A percentile compares a stretch with the other conserved stretches of the same genome.
Conservation (phyloP, 2,888 invertebrate genomes). For the Pheosia gnoma region DNA sequence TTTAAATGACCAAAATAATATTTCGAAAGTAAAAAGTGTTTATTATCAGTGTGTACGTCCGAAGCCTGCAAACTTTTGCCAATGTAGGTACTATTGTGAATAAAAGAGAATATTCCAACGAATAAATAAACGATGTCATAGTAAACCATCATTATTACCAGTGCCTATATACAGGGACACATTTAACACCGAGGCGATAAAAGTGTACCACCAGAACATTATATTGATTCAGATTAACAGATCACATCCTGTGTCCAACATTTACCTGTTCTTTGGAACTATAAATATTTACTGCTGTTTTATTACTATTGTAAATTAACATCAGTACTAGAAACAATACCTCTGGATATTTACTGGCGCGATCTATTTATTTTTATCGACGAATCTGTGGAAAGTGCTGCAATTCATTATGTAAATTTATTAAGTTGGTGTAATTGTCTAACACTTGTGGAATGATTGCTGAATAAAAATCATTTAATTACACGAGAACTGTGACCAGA, state of each 20-base stretch:
- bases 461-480: not conserved
- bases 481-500: not conserved
- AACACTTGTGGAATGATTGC: not conserved
- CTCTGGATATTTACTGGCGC: conserved; percentile 16
- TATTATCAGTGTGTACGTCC: too few relatives aligned
- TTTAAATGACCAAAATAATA: too few relatives aligned
- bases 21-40: too few relatives aligned
- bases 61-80: too few relatives aligned
- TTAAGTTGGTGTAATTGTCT: not conserved
- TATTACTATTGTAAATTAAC: conserved; percentile 30
- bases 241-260: conserved; percentile 37
- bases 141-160: not conserved
- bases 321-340: conserved; percentile 20
- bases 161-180: not conserved
- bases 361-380: conserved; percentile 1
- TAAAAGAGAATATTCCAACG: too few relatives aligned
- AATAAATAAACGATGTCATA: too few relatives aligned
- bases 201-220: not conserved
- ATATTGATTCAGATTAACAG: conserved; percentile 25
- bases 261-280: conserved; percentile 31
- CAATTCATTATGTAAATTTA: conserved; percentile 4
- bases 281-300: conserved; percentile 38
- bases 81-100: too few relatives aligned
- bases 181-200: not conserved
- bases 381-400: not conserved